phyloP scores from a whole-genome alignment of 1,140 invertebrate genomes.

The Thalassaphorura encarpata region DNA sequence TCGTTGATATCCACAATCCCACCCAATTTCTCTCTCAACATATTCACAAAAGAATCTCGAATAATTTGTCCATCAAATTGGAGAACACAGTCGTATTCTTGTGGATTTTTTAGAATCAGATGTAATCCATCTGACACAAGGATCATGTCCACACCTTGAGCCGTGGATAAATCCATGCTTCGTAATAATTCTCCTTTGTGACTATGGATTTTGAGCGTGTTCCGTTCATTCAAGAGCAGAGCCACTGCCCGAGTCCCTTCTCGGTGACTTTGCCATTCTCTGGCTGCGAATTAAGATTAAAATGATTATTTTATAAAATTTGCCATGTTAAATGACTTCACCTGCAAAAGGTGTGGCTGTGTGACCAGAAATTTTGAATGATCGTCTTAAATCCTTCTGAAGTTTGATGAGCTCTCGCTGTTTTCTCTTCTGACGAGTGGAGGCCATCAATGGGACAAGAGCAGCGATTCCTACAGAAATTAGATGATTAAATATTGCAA shows the following conservation, averaged over 20 bases:
- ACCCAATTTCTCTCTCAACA: constrained; percentile 5
- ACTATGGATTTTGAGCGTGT: constrained; percentile 35
- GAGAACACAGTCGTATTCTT: constrained; percentile 49
- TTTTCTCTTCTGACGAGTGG: constrained; percentile 10
- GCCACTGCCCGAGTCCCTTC: constrained; percentile 39
- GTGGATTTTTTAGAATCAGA: constrained; percentile 44
- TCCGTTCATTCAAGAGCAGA: constrained; percentile 37
- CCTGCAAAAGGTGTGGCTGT: constrained; percentile 8
- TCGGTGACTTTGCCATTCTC: constrained; percentile 41
- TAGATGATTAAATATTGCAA: constrained; percentile 18
- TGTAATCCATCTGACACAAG: constrained; percentile 41
- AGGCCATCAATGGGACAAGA: constrained; percentile 10
- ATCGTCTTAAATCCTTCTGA: constrained; percentile 6
- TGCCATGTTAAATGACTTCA: constrained; percentile 1
- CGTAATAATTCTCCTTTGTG: constrained; percentile 37
- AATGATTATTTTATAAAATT: background rate
- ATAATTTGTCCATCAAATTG: constrained; percentile 22
- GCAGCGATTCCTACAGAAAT: constrained; percentile 14
- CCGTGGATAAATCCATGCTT: constrained; percentile 35
- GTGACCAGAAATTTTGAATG: constrained; percentile 14
- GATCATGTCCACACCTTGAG: constrained; percentile 30
- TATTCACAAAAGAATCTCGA: constrained; percentile 11
- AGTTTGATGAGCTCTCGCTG: background rate
- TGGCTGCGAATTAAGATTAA: constrained; percentile 34
- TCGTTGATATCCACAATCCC: constrained; percentile 8